phyloP scores from a whole-genome alignment of 2,797 vertebrate genomes.

The Pitangus sulphuratus region DNA sequence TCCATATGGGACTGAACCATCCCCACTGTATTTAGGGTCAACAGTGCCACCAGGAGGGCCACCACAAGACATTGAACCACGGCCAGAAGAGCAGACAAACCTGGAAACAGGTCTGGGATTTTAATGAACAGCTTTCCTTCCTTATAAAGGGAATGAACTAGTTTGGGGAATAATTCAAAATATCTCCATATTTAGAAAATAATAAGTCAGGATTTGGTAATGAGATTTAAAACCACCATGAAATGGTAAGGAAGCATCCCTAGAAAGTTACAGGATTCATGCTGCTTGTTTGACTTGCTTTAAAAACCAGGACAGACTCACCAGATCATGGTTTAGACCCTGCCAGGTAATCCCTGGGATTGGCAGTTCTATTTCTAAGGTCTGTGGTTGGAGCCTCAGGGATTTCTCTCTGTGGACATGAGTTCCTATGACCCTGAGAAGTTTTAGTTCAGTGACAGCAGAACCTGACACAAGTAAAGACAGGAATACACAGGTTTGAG shows the following conservation, averaged over 20 bases:
- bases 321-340: background rate
- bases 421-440: background rate
- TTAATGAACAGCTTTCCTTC: background rate
- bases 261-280: background rate
- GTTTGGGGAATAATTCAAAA: background rate
- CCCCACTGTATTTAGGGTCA: conserved; percentile 68
- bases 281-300: background rate
- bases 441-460: background rate
- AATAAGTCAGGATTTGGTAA: background rate
- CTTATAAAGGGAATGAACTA: background rate
- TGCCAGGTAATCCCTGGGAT: background rate
- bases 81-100: conserved; percentile 54
- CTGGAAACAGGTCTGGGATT: conserved; percentile 73
- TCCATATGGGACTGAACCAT: conserved; percentile 32
- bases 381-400: background rate
- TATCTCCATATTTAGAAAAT: background rate
- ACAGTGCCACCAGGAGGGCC: conserved; percentile 66
- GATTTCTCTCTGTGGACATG: background rate
- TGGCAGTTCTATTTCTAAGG: background rate
- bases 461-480: background rate
- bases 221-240: accelerated
- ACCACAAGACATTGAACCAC: conserved; percentile 64
- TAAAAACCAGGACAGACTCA: background rate
- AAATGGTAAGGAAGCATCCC: background rate
- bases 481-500: background rate